phyloP scores from a whole-genome alignment of 2,113 vertebrate genomes.

The Myxocyprinus asiaticus region DNA sequence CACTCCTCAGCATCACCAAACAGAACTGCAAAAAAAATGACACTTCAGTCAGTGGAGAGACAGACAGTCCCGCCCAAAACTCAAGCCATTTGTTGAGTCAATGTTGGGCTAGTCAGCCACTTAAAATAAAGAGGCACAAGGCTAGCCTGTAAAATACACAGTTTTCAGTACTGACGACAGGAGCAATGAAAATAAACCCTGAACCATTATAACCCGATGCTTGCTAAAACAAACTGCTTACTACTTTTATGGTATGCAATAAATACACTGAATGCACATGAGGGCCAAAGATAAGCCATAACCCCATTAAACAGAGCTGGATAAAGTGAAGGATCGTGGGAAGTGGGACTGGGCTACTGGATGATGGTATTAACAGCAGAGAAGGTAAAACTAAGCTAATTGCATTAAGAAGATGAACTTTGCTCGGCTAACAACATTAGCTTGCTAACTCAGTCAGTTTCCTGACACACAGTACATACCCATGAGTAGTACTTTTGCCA shows the following conservation, averaged over 20 bases:
- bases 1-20: no score
- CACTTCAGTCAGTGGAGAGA: no score
- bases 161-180: background rate
- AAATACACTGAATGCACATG: background rate
- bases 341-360: background rate
- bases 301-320: slow-evolving; percentile 10
- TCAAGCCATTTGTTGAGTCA: no score
- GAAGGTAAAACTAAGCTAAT: slow-evolving; percentile 29
- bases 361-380: slow-evolving; percentile 10
- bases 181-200: background rate
- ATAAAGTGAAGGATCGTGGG: slow-evolving; percentile 12
- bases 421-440: slow-evolving; percentile 9
- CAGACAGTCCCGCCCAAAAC: no score
- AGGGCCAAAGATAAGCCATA: background rate
- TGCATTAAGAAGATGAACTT: slow-evolving; percentile 34
- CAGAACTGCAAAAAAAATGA: no score
- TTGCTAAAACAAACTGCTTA: background rate
- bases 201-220: background rate
- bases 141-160: background rate
- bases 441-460: slow-evolving; percentile 5
- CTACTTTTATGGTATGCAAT: background rate
- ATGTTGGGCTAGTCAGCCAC: no score
- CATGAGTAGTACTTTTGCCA: background rate
- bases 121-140: no score
- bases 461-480: background rate